Evolutionary conservation across 2,797 vertebrate species (phyloP), one percentile per base, ranked within the genome.

Genomic region (Myiotriccus ornatus): DNA sequence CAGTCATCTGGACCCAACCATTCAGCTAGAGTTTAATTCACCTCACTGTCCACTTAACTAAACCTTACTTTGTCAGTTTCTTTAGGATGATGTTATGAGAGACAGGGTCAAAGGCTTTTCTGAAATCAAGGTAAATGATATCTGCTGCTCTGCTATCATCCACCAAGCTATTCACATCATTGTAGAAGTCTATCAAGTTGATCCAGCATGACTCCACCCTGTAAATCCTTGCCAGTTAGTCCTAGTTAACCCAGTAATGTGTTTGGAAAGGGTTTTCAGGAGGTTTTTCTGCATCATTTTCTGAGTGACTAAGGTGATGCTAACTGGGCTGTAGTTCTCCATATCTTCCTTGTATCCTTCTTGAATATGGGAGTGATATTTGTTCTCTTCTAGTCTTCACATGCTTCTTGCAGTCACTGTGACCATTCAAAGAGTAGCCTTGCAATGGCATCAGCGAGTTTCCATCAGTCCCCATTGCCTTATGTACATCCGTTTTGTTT

Each of bases 401-500:
- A 7, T 50, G 22, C 10, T 15, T 83, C 43, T 73, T 37, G 7
- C 8, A 55, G 14, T 30, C 8, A 46, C 19, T 32, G 10, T 19
- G 18, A 32, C 4, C 18, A 30, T 53, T 80, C 35, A 12, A 64
- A 44, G 57, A 69, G 5, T 23, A 50, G 39, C 24, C 18, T 63
- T 78, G 13, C 6, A 71, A 47, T 43, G 8, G 22, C 12, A 37
- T 63, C 34, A 50, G 10, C 6, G 9, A 64, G 1, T 5, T 73
- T 46, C 10, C 18, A 19, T 56, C 10, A 50, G 12, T 14, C 3
- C 14, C 12, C 23, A 25, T 12, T 85, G 28, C 23, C 24, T 60
- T 82, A 34, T 0, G 0, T 44, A 52, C 1, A 44, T n/a, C 8
- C 6, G 30, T 14, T 47, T 62, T 17, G 1, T 59, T 63, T 30